Evolutionary conservation across 2,113 vertebrate species (phyloP).

Genomic region (Saccopteryx leptura): DNA sequence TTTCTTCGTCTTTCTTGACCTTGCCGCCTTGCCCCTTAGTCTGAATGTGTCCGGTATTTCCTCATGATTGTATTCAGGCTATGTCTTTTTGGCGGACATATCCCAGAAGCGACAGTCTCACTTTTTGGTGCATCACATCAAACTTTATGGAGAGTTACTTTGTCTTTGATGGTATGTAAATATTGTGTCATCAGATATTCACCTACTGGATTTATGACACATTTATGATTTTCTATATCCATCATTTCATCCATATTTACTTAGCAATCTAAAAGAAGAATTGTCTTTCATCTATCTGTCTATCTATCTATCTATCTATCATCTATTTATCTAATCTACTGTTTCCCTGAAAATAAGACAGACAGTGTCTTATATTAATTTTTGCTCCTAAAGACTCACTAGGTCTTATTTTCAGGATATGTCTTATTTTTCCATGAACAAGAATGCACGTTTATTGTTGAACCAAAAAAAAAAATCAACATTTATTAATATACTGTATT

Average conservation of each 20-base stretch:
- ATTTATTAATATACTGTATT: too few relatives aligned
- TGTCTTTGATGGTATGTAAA: neutral
- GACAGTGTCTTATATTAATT: too few relatives aligned
- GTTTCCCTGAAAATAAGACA: too few relatives aligned
- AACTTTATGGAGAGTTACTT: neutral
- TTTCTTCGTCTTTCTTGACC: neutral
- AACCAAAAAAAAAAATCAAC: too few relatives aligned
- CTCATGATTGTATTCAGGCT: neutral
- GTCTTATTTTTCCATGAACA: too few relatives aligned
- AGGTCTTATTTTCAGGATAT: too few relatives aligned
- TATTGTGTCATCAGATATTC: conserved; percentile 18
- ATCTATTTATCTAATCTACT: neutral
- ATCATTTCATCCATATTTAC: neutral
- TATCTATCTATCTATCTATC: neutral
- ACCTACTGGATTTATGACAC: neutral
- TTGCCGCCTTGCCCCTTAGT: neutral
- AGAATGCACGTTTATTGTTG: too few relatives aligned
- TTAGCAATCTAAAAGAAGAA: neutral
- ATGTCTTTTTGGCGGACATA: neutral
- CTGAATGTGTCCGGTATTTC: neutral
- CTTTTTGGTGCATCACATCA: neutral
- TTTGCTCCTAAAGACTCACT: too few relatives aligned
- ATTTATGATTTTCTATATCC: neutral
- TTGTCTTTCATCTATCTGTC: neutral
- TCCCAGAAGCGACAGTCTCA: neutral